Evolutionary conservation across 2,888 invertebrate genomes (phyloP).

Genomic region (Thera obeliscata): DNA sequence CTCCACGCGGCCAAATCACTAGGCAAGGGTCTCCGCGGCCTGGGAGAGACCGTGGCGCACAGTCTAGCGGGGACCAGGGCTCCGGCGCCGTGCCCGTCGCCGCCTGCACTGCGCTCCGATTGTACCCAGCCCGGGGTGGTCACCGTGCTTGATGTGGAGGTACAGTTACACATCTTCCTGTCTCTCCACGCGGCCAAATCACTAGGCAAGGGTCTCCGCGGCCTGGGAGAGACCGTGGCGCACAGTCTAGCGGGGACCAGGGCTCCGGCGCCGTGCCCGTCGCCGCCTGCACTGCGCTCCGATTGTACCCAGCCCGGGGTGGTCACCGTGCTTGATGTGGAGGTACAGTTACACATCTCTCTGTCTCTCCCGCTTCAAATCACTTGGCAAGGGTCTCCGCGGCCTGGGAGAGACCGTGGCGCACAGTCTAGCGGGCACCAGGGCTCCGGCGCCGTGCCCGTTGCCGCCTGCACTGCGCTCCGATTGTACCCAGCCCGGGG

Average conservation of each 20-base stretch:
- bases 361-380: not conserved
- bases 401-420: not conserved
- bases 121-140: slow-evolving; percentile 93
- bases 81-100: slow-evolving; percentile 68
- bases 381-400: not conserved
- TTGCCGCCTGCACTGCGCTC: slow-evolving; percentile 69
- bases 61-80: slow-evolving; percentile 59
- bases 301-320: slow-evolving; percentile 93
- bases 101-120: slow-evolving; percentile 75
- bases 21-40: not conserved
- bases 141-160: slow-evolving; percentile 94
- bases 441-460: slow-evolving; percentile 66
- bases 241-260: slow-evolving; percentile 67
- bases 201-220: not conserved
- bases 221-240: not conserved
- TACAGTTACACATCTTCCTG: slow-evolving; percentile 46
- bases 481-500: slow-evolving; percentile 91
- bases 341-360: slow-evolving; percentile 70
- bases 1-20: not conserved
- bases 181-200: not conserved
- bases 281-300: slow-evolving; percentile 66
- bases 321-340: slow-evolving; percentile 94
- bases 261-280: slow-evolving; percentile 68
- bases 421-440: slow-evolving; percentile 65
- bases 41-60: slow-evolving; percentile 52